Conservation (phyloP, 2,888 invertebrate species). For the Hypolimnas misippus region DNA sequence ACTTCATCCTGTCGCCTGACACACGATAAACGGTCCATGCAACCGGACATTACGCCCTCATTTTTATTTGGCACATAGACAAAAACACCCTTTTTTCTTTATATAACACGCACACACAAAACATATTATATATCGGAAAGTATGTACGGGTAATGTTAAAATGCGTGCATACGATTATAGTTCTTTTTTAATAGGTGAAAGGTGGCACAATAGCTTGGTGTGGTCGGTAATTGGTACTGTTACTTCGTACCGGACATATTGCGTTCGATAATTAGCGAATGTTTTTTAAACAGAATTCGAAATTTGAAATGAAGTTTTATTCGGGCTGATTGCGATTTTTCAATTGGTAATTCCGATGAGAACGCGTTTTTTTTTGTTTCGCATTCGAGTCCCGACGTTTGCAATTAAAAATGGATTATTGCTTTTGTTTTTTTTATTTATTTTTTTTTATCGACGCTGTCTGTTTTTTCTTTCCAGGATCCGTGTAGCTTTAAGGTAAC, state of each 20-base stretch:
- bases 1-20: conserved; percentile 46
- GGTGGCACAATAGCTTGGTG: conserved; percentile 46
- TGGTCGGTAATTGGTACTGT: conserved; percentile 43
- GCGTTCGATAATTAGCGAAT: conserved; percentile 78
- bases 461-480: conserved; percentile 29
- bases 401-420: conserved; percentile 49
- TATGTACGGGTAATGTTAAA: conserved; percentile 46
- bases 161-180: conserved; percentile 47
- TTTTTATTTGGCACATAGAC: conserved; percentile 84
- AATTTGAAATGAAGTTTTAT: conserved; percentile 80
- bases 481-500: conserved; percentile 10
- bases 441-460: conserved; percentile 32
- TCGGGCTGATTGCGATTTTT: conserved; percentile 66
- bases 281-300: conserved; percentile 76
- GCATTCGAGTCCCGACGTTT: conserved; percentile 45
- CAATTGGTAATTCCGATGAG: conserved; percentile 62
- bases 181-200: conserved; percentile 40
- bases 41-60: conserved; percentile 81
- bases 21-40: conserved; percentile 74
- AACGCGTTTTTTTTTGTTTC: conserved; percentile 50
- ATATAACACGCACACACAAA: conserved; percentile 64
- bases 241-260: conserved; percentile 45
- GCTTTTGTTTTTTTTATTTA: conserved; percentile 42
- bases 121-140: conserved; percentile 50
- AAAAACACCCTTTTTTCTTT: conserved; percentile 79